Conservation (phyloP, 2,797 vertebrate genomes). For the Psittacula derbiana region DNA sequence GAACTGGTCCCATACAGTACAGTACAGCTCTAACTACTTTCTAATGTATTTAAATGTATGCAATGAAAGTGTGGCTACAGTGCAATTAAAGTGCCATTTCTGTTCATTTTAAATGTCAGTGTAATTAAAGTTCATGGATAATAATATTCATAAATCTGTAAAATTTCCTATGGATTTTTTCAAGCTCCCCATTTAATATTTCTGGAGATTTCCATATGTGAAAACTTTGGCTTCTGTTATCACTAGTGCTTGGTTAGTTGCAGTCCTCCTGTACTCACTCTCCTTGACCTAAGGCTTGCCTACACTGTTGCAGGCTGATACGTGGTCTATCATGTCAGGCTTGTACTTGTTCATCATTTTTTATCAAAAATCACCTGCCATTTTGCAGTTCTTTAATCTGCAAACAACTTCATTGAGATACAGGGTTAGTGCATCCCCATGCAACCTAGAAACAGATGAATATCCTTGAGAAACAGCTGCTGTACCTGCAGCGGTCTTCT, state of each 20-base stretch:
- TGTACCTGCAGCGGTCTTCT: background rate
- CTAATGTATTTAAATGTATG: constrained; percentile 77
- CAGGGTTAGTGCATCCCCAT: background rate
- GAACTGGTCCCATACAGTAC: constrained; percentile 49
- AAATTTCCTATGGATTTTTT: constrained; percentile 58
- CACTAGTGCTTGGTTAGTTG: background rate
- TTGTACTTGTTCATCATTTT: background rate
- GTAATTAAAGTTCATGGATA: constrained; percentile 75
- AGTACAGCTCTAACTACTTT: constrained; percentile 54
- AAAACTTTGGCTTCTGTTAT: constrained; percentile 3
- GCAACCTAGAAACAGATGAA: rapidly evolving
- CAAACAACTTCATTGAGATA: background rate
- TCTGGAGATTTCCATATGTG: constrained; percentile 31
- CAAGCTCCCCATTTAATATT: constrained; percentile 48
- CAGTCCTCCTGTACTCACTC: background rate
- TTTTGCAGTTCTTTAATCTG: background rate
- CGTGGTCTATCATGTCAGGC: background rate
- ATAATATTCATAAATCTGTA: constrained; percentile 72
- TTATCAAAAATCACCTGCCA: background rate
- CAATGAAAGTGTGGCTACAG: constrained; percentile 67
- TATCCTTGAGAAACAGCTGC: background rate
- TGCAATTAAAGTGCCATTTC: constrained; percentile 76
- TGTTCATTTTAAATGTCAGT: constrained; percentile 76
- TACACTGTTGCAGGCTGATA: background rate
- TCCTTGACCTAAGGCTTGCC: background rate